A percentile compares a stretch with the other conserved stretches of the same genome.
Conservation (phyloP, 2,888 invertebrate species). For the Xestia ashworthii region DNA sequence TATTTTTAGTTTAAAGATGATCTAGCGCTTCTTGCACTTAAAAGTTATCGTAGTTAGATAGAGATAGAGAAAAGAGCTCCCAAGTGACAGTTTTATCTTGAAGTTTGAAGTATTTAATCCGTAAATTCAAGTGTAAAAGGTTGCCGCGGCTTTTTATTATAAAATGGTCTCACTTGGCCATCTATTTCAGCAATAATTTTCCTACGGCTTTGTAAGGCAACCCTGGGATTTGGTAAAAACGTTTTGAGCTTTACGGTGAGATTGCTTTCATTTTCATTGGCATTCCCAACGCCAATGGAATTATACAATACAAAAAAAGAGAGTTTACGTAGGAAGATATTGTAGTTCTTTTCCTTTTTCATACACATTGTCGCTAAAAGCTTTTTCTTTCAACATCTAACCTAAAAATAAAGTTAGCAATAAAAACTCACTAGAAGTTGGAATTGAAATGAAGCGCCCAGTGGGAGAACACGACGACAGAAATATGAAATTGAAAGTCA, state of each 20-base stretch:
- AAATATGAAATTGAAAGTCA: conserved; percentile 1
- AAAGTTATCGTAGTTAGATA: not conserved
- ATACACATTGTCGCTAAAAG: conserved; percentile 14
- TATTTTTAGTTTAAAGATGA: conserved; percentile 5
- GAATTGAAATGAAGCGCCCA: not conserved
- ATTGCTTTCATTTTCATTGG: conserved; percentile 56
- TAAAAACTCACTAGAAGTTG: conserved; percentile 21
- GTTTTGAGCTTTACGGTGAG: conserved; percentile 54
- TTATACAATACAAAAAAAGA: conserved; percentile 42
- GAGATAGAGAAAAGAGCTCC: not conserved
- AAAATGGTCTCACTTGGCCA: conserved; percentile 47
- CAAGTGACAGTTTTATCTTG: not conserved
- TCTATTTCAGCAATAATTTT: conserved; percentile 51
- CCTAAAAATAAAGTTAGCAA: conserved; percentile 8
- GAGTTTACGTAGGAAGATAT: conserved; percentile 19
- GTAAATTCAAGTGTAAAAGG: conserved; percentile 34
- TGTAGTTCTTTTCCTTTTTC: conserved; percentile 22
- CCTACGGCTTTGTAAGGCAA: conserved; percentile 41
- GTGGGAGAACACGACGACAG: not conserved
- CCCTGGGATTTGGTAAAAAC: conserved; percentile 51
- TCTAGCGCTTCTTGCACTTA: not conserved
- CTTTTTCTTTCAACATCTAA: conserved; percentile 19
- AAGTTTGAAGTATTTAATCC: conserved; percentile 34
- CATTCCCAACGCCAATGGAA: conserved; percentile 34
- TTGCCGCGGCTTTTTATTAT: conserved; percentile 35